Percentiles rank a stretch among this genome's conserved stretches.
phyloP scores from a whole-genome alignment of 2,113 vertebrate species.

The Apteryx owenii region DNA sequence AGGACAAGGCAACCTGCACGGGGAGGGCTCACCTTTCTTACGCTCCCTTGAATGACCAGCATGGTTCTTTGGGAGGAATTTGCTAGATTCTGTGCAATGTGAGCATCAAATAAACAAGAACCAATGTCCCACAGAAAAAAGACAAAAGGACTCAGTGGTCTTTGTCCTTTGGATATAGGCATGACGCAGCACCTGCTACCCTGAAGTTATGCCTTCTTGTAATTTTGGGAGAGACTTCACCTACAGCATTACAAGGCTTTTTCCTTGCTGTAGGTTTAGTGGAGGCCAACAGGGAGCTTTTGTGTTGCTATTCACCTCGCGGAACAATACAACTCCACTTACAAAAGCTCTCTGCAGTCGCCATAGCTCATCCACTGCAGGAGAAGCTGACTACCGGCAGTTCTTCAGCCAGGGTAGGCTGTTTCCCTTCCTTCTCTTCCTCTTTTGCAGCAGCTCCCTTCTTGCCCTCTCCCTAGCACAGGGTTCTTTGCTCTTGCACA shows the following conservation, averaged over 20 bases:
- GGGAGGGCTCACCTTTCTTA: not conserved
- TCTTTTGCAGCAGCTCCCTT: not conserved
- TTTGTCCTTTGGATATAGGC: not conserved
- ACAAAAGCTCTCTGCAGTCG: not conserved
- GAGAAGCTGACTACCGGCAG: not conserved
- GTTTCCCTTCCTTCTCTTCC: too few relatives aligned
- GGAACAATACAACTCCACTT: not conserved
- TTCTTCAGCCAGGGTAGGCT: accelerated
- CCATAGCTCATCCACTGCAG: not conserved
- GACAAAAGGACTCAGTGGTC: not conserved
- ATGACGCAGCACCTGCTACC: not conserved
- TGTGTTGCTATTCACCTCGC: not conserved
- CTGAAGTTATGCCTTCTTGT: not conserved
- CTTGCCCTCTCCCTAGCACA: not conserved
- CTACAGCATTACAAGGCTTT: not conserved
- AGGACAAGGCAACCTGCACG: not conserved
- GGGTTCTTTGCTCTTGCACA: not conserved
- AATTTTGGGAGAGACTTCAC: not conserved
- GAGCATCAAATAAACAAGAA: not conserved
- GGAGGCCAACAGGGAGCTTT: not conserved
- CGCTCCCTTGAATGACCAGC: not conserved
- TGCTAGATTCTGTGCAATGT: not conserved
- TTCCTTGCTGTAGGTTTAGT: not conserved
- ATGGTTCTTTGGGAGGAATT: not conserved
- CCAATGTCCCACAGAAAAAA: not conserved